These are phyloP conservation scores for Trachops cirrhosus DNA, from an alignment of 2,797 vertebrate species.

Conservation along the genomic window DNA sequence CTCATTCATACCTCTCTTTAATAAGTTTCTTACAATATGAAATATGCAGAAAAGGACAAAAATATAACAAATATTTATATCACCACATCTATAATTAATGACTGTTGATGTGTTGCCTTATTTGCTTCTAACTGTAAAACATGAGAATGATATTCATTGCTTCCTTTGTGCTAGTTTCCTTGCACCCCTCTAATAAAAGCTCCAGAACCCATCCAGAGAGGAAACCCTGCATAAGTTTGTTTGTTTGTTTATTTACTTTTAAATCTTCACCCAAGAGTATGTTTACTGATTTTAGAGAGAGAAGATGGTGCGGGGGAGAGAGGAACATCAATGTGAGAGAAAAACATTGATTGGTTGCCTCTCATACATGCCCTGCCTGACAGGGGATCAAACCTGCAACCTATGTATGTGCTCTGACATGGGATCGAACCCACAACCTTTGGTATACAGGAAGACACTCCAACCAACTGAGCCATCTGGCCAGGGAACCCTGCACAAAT, in stretches of 20 bases:
- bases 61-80: neutral
- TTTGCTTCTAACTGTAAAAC: neutral
- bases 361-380: too few relatives aligned
- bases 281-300: too few relatives aligned
- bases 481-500: neutral
- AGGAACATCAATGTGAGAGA: too few relatives aligned
- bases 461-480: too few relatives aligned
- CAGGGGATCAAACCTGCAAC: too few relatives aligned
- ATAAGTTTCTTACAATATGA: neutral
- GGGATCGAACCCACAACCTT: too few relatives aligned
- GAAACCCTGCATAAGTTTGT: neutral
- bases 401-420: too few relatives aligned
- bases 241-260: too few relatives aligned
- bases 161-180: neutral
- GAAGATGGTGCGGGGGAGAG: too few relatives aligned
- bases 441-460: too few relatives aligned
- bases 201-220: neutral
- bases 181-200: neutral
- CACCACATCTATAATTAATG: neutral
- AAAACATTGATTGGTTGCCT: too few relatives aligned
- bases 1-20: neutral
- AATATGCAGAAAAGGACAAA: neutral
- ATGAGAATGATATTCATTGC: neutral
- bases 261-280: too few relatives aligned
- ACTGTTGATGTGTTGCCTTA: neutral